phyloP scores from a whole-genome alignment of 2,113 vertebrate species.

The Phyllostomus hastatus region DNA sequence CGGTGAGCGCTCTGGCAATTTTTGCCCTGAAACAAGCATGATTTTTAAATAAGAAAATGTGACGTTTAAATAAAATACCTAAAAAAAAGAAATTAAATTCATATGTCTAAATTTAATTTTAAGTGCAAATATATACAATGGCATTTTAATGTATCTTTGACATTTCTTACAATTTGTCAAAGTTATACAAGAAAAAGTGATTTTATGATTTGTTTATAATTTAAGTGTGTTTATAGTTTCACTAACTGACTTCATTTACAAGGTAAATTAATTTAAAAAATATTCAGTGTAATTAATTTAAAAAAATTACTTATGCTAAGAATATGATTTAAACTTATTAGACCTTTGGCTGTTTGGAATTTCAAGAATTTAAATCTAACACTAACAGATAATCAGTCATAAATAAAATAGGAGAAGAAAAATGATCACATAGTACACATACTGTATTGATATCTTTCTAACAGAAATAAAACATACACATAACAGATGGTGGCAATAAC shows the following conservation, averaged over 20 bases:
- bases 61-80: background rate
- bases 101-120: conserved; percentile 22
- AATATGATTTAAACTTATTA: background rate
- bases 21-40: background rate
- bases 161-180: background rate
- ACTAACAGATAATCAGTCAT: background rate
- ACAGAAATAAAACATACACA: background rate
- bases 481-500: background rate
- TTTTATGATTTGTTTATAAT: background rate
- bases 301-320: background rate
- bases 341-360: background rate
- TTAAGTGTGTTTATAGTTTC: background rate
- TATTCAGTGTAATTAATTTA: background rate
- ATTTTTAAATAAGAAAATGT: background rate
- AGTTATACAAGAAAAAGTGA: background rate
- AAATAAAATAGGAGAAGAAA: background rate
- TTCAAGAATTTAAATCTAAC: background rate
- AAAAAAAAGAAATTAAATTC: background rate
- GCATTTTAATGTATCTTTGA: background rate
- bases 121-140: background rate
- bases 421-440: background rate
- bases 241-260: background rate
- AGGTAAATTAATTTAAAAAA: background rate
- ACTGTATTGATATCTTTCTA: background rate
- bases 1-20: background rate